Percentiles rank a stretch among this genome's conserved stretches.
Conservation (phyloP, 2,797 vertebrate species). For the Pangasius larnaudii region DNA sequence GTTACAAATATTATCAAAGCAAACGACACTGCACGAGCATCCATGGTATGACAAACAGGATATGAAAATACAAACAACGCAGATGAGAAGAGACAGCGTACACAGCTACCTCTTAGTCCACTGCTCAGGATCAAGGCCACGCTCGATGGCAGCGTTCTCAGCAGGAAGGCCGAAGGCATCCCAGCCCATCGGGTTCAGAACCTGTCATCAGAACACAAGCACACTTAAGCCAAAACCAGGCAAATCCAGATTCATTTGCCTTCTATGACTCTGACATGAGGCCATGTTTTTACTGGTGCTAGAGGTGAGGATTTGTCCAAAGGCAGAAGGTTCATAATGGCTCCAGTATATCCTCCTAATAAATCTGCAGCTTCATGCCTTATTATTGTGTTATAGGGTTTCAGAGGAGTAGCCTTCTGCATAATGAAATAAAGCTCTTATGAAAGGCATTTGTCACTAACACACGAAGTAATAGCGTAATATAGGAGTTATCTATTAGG, state of each 20-base stretch:
- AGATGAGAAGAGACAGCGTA: neutral
- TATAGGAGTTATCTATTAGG: neutral
- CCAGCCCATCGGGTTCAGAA: slow-evolving; percentile 99
- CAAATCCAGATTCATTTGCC: neutral
- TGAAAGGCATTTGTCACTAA: slow-evolving; percentile 4
- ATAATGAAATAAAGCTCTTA: slow-evolving; percentile 17
- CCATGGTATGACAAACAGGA: neutral
- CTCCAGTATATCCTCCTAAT: neutral
- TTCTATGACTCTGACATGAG: neutral
- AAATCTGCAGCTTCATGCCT: neutral
- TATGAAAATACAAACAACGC: neutral
- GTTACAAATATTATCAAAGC: neutral
- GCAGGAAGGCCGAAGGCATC: slow-evolving; percentile 96
- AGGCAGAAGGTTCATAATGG: neutral
- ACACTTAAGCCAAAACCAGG: neutral
- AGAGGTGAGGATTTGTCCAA: neutral
- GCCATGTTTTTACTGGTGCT: neutral
- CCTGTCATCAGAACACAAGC: slow-evolving; percentile 70
- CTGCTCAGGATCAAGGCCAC: slow-evolving; percentile 85
- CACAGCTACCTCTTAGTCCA: slow-evolving; percentile 86
- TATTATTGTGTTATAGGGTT: neutral
- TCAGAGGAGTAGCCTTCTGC: neutral
- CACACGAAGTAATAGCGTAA: neutral
- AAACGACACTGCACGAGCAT: neutral
- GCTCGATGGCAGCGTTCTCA: slow-evolving; percentile 95